Percentiles rank a stretch among this genome's conserved stretches.
Conservation (phyloP, 2,113 vertebrate genomes). For the Grammomys dolichurus region DNA sequence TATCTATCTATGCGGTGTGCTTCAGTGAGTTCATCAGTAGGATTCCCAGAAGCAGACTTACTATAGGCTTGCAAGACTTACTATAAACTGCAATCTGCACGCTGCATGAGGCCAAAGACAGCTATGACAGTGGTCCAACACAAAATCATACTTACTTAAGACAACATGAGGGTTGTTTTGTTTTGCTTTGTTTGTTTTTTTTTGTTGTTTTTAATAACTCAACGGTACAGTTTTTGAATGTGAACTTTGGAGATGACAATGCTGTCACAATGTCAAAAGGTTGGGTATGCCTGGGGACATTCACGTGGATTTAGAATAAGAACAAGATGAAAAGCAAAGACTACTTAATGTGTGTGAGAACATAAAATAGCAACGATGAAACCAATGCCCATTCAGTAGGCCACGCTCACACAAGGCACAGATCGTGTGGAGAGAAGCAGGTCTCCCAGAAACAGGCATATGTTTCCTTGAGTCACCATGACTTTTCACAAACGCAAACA, state of each 20-base stretch:
- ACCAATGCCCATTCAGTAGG: too few species aligned
- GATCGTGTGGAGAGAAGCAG: background rate
- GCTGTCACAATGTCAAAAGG: background rate
- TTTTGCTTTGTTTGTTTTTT: background rate
- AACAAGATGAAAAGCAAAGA: conserved; percentile 28
- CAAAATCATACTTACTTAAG: background rate
- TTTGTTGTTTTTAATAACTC: background rate
- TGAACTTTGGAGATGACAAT: background rate
- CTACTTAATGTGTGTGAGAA: background rate
- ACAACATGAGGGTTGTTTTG: too few species aligned
- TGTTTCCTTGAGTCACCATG: background rate
- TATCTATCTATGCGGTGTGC: too few species aligned
- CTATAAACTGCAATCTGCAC: background rate
- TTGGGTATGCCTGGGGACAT: too few species aligned
- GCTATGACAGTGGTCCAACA: background rate
- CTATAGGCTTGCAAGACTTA: background rate
- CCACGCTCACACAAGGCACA: background rate
- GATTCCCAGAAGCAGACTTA: background rate
- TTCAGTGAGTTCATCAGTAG: background rate
- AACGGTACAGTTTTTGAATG: background rate
- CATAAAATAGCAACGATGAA: too few species aligned
- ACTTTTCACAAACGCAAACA: conserved; percentile 32
- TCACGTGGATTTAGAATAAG: conserved; percentile 2
- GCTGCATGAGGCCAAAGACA: background rate
- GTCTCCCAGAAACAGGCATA: background rate